These are phyloP conservation scores for Smittia sp. DNA, from an alignment of 2,888 invertebrate genomes.

Conservation along the genomic window DNA sequence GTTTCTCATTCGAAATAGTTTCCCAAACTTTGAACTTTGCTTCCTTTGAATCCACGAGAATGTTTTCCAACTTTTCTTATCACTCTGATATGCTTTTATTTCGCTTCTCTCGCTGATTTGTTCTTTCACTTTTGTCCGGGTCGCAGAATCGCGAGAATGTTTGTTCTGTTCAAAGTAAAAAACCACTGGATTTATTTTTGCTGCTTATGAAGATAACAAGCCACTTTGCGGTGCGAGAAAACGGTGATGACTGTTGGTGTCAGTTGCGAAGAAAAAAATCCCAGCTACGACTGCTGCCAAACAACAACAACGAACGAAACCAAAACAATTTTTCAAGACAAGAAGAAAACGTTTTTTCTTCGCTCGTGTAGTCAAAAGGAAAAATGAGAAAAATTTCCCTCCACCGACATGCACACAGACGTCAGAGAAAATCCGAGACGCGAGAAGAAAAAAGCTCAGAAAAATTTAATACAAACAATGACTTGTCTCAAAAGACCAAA, in stretches of 20 bases:
- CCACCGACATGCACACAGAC: neutral
- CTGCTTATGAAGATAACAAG: conserved; percentile 32
- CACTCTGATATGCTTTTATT: conserved; percentile 17
- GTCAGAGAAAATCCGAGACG: neutral
- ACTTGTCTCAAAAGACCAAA: conserved; percentile 1
- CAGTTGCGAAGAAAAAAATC: conserved; percentile 36
- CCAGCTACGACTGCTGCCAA: conserved; percentile 24
- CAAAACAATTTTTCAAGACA: conserved; percentile 34
- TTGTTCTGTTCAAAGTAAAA: neutral
- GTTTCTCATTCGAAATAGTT: too few relatives aligned
- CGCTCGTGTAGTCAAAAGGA: conserved; percentile 16
- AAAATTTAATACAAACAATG: conserved; percentile 30
- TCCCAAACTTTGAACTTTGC: too few relatives aligned
- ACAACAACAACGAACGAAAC: conserved; percentile 33
- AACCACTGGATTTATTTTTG: neutral
- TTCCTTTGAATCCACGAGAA: too few relatives aligned
- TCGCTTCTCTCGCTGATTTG: neutral
- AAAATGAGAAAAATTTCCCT: conserved; percentile 33
- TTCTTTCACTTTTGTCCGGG: neutral
- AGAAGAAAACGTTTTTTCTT: conserved; percentile 18
- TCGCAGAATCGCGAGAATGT: neutral
- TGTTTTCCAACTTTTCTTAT: too few relatives aligned
- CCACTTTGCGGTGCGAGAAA: conserved; percentile 41
- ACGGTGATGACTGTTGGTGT: conserved; percentile 39
- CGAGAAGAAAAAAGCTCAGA: conserved; percentile 11